Conservation (phyloP, 2,888 invertebrate species). For the Hipparchia semele region DNA sequence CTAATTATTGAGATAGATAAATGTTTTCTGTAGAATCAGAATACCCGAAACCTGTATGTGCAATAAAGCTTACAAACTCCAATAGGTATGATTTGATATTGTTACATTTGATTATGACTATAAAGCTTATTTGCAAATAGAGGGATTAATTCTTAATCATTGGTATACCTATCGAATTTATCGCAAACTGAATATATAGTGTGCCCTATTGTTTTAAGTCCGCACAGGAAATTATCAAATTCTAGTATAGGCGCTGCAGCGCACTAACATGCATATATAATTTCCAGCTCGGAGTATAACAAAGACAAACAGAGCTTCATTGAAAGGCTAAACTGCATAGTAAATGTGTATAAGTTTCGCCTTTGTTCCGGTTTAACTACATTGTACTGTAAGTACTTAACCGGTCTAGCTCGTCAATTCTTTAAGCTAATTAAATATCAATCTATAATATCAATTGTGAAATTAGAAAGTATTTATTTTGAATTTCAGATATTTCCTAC, state of each 20-base stretch:
- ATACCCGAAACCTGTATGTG: no score
- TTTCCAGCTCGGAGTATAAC: slow-evolving; percentile 52
- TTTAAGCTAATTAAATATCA: slow-evolving; percentile 23
- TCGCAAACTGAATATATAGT: not conserved
- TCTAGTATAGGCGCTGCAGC: slow-evolving; percentile 56
- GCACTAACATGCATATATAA: slow-evolving; percentile 60
- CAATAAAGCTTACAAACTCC: no score
- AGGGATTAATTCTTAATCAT: no score
- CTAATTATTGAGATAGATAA: no score
- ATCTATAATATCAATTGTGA: not conserved
- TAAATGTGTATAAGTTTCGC: slow-evolving; percentile 54
- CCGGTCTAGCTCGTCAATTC: slow-evolving; percentile 27
- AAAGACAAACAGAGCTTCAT: slow-evolving; percentile 60
- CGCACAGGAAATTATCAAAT: slow-evolving; percentile 60
- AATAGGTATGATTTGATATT: no score
- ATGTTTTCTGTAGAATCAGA: no score
- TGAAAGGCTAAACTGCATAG: slow-evolving; percentile 59
- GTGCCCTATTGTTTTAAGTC: slow-evolving; percentile 58
- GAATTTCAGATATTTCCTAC: no score
- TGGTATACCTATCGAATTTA: not conserved
- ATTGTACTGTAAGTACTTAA: slow-evolving; percentile 39
- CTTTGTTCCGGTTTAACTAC: slow-evolving; percentile 41
- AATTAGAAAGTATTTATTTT: no score
- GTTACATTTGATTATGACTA: no score
- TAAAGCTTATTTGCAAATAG: not conserved